Conservation (phyloP, 2,113 vertebrate species). For the Actenoides hombroni region DNA sequence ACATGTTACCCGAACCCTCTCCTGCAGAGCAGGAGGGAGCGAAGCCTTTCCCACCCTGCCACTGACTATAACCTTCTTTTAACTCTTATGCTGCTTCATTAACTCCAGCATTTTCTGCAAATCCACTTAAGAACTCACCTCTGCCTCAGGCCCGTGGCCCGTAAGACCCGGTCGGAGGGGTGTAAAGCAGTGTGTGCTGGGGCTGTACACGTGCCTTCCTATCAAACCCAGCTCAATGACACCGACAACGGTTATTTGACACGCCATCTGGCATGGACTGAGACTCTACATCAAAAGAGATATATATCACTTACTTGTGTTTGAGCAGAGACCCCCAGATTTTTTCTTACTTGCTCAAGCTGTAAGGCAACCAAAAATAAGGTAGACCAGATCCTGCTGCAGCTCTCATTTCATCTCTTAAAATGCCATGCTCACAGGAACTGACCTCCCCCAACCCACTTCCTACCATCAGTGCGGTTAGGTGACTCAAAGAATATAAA, state of each 20-base stretch:
- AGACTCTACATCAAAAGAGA: not conserved
- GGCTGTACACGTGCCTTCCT: not conserved
- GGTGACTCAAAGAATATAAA: not conserved
- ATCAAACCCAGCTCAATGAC: not conserved
- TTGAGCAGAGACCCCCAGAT: not conserved
- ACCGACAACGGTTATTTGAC: not conserved
- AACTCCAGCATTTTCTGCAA: not conserved
- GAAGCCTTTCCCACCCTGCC: not conserved
- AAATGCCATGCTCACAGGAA: slow-evolving; percentile 29
- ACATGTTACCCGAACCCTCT: not conserved
- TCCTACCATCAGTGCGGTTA: not conserved
- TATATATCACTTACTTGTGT: slow-evolving; percentile 16
- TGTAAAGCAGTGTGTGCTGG: fast-evolving
- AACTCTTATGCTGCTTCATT: not conserved
- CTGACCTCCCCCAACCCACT: not conserved
- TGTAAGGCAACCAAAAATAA: not conserved
- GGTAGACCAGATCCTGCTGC: slow-evolving; percentile 36
- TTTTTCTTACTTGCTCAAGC: not conserved
- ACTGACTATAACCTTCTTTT: not conserved
- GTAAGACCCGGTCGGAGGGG: fast-evolving
- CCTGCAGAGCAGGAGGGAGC: not conserved
- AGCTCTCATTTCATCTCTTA: slow-evolving; percentile 13
- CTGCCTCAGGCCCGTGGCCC: not conserved
- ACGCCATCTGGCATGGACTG: fast-evolving
- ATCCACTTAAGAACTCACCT: not conserved